Evolutionary conservation across 1,140 invertebrate species (phyloP), one percentile per base, ranked within the genome.

Genomic region (Leptestheria dahalacensis): DNA sequence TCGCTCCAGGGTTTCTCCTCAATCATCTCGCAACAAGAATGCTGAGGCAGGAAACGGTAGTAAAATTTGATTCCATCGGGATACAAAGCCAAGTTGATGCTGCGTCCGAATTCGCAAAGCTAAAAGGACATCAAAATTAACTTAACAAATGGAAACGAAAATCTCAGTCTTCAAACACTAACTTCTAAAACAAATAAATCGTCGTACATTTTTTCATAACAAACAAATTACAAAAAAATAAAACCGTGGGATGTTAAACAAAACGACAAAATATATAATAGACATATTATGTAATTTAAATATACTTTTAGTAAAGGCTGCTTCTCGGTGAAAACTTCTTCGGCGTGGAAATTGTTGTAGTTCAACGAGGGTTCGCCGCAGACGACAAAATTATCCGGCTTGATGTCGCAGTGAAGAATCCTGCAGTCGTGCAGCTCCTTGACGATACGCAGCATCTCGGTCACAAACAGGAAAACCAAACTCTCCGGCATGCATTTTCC

Each of bases 391-490:
- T 98, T 98, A 69, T 98, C 94, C 1, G 94, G 92, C 73, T 97
- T 98, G 47, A 98, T 88, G 70, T 97, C 94, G 1, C 86, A 92
- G 72, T 98, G 95, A 61, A 98, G 87, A 57, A 98, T 93, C 71
- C 85, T 80, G 64, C 85, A 84, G 66, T 86, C 83, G 66, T 96
- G 92, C 55, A 98, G 73, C 65, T 91, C 81, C 69, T 91, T 84
- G 11, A 97, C 78, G 50, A 95, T 91, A 51, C 85, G 78, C 41
- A 97, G 72, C 72, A 98, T 81, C 72, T 97, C 90, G 60, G 87
- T 82, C 15, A 85, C 84, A 66, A 95, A 84, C 64, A 84, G 82
- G 68, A 90, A 81, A 9, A 82, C 83, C 47, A 93, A 73, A 54
- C 77, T 74, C 70, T 92, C 69, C 26, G 62, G 70, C 66, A 71